Percentiles rank a stretch among this genome's conserved stretches.
Evolutionary conservation across 1,140 invertebrate genomes (phyloP).

Genomic region (Aphaenogaster floridana): DNA sequence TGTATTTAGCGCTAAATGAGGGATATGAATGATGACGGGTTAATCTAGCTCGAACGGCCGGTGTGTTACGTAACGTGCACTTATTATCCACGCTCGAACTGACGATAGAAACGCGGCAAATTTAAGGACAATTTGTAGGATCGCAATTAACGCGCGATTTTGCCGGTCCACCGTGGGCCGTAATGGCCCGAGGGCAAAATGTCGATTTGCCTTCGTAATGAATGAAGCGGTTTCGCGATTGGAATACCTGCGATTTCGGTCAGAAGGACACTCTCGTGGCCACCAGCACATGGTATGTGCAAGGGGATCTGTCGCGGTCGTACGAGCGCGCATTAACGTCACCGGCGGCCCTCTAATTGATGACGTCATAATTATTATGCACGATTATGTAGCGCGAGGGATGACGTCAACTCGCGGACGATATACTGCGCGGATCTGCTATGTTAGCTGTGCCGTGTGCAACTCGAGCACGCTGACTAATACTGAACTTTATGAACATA

Average conservation of each 20-base stretch:
- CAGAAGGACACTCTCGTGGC: constrained; percentile 28
- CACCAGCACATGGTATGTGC: constrained; percentile 57
- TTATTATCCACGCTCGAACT: neutral
- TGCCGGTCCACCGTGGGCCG: neutral
- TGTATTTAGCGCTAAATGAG: neutral
- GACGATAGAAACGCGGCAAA: constrained; percentile 14
- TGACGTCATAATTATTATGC: constrained; percentile 80
- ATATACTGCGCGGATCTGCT: constrained; percentile 66
- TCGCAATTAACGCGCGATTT: constrained; percentile 49
- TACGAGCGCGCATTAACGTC: constrained; percentile 76
- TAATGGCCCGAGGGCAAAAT: constrained; percentile 28
- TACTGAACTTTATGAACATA: constrained; percentile 7
- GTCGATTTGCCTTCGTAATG: constrained; percentile 58
- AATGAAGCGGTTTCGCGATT: constrained; percentile 60
- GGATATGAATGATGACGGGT: neutral
- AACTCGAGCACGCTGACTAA: neutral
- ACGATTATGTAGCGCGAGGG: constrained; percentile 76
- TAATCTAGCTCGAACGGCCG: constrained; percentile 6
- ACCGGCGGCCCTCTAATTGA: constrained; percentile 75
- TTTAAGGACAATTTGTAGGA: constrained; percentile 51
- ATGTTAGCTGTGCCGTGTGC: constrained; percentile 23
- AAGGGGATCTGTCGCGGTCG: constrained; percentile 73
- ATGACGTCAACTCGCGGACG: constrained; percentile 75
- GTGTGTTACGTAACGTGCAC: neutral
- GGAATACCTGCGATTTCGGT: constrained; percentile 63